A percentile compares a stretch with the other conserved stretches of the same genome.
These are phyloP conservation scores for Halcyon leucocephala DNA, from an alignment of 2,797 vertebrate species.

Conservation along the genomic window DNA sequence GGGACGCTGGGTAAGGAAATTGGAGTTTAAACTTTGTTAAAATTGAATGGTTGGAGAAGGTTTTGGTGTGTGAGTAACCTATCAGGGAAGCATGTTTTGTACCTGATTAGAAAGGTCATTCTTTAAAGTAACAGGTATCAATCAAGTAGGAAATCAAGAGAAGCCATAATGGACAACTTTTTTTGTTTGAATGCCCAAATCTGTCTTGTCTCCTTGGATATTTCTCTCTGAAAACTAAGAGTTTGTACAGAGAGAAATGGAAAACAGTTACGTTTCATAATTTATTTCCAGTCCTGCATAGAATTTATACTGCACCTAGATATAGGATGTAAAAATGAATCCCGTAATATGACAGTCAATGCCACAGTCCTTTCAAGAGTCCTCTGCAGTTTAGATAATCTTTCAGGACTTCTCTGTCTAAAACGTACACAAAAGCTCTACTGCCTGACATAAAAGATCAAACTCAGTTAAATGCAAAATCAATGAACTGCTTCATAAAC, in stretches of 20 bases:
- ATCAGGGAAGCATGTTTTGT: neutral
- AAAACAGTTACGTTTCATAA: neutral
- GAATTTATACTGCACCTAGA: neutral
- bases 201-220: neutral
- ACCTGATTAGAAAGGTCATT: neutral
- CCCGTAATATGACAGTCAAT: neutral
- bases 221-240: neutral
- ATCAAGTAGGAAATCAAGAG: neutral
- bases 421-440: neutral
- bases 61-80: neutral
- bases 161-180: neutral
- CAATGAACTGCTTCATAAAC: neutral
- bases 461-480: neutral
- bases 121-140: neutral
- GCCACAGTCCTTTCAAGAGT: neutral
- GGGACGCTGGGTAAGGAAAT: constrained; percentile 81
- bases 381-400: neutral
- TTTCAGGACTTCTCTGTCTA: neutral
- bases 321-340: neutral
- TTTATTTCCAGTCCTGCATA: neutral
- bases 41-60: neutral
- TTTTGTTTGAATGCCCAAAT: neutral
- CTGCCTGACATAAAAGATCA: neutral
- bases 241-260: neutral
- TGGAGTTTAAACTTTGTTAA: neutral